Percentiles rank a stretch among this genome's conserved stretches.
phyloP scores from a whole-genome alignment of 2,797 vertebrate species.

The Tachyglossus aculeatus region DNA sequence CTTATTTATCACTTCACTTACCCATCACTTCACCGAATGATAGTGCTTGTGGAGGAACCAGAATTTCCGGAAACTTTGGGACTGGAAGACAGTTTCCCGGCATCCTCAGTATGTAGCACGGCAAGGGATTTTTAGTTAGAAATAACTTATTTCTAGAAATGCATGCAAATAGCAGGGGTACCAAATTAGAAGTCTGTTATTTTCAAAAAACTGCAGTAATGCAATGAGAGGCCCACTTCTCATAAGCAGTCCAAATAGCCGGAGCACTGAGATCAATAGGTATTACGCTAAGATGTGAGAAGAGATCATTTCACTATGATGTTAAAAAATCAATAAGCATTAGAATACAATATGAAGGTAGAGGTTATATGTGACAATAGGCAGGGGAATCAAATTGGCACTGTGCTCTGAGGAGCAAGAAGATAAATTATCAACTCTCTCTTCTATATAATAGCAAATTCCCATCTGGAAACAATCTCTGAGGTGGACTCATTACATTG shows the following conservation, averaged over 20 bases:
- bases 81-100: not conserved
- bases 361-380: not conserved
- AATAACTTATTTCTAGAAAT: conserved; percentile 3
- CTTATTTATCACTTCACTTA: no score
- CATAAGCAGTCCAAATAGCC: not conserved
- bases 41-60: no score
- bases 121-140: no score
- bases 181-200: not conserved
- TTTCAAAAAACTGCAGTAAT: conserved; percentile 16
- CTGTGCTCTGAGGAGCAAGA: not conserved
- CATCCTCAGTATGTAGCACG: not conserved
- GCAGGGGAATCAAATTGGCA: not conserved
- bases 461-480: not conserved
- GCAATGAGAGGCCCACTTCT: not conserved
- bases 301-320: not conserved
- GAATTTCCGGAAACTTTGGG: no score
- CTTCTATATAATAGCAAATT: not conserved
- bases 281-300: conserved; percentile 7
- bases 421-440: not conserved
- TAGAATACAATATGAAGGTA: not conserved
- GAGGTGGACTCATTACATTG: not conserved
- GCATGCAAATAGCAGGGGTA: not conserved
- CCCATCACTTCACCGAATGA: no score
- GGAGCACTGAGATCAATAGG: conserved; percentile 13
- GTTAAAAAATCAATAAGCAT: not conserved